phyloP scores from a whole-genome alignment of 2,888 invertebrate species.

The Machimus atricapillus region DNA sequence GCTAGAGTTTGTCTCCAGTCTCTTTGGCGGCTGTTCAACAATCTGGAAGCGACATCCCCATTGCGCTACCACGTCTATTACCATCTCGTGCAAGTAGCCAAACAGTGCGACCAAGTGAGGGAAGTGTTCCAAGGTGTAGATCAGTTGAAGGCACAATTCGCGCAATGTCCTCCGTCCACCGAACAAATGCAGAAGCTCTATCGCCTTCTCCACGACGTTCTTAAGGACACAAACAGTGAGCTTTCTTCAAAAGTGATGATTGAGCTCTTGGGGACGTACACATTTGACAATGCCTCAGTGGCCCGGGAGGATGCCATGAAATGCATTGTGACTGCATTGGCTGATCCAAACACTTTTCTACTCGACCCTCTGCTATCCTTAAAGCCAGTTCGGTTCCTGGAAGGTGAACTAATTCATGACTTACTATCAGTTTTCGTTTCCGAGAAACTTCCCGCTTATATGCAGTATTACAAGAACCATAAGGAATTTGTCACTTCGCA shows the following conservation, averaged over 20 bases:
- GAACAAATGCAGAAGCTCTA: slow-evolving; percentile 92
- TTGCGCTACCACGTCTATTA: slow-evolving; percentile 93
- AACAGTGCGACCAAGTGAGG: slow-evolving; percentile 83
- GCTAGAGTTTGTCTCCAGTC: slow-evolving; percentile 84
- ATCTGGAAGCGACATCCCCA: slow-evolving; percentile 82
- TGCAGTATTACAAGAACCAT: slow-evolving; percentile 90
- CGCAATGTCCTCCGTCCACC: slow-evolving; percentile 79
- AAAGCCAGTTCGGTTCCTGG: slow-evolving; percentile 93
- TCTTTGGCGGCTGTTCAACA: slow-evolving; percentile 92
- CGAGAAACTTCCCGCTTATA: slow-evolving; percentile 90
- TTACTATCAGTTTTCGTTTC: slow-evolving; percentile 93
- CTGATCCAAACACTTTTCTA: slow-evolving; percentile 93
- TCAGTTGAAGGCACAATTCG: slow-evolving; percentile 81
- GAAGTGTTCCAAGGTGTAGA: slow-evolving; percentile 87
- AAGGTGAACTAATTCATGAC: slow-evolving; percentile 95
- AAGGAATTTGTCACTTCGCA: slow-evolving; percentile 87
- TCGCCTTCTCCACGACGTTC: slow-evolving; percentile 85
- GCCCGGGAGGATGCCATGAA: slow-evolving; percentile 96
- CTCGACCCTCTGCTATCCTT: slow-evolving; percentile 92
- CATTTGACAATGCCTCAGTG: slow-evolving; percentile 94
- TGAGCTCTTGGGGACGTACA: slow-evolving; percentile 94
- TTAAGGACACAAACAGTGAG: slow-evolving; percentile 86
- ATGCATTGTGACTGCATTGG: slow-evolving; percentile 94
- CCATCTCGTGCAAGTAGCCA: slow-evolving; percentile 87
- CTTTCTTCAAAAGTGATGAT: slow-evolving; percentile 96